Conservation (phyloP, 2,797 vertebrate genomes). For the Emys orbicularis region DNA sequence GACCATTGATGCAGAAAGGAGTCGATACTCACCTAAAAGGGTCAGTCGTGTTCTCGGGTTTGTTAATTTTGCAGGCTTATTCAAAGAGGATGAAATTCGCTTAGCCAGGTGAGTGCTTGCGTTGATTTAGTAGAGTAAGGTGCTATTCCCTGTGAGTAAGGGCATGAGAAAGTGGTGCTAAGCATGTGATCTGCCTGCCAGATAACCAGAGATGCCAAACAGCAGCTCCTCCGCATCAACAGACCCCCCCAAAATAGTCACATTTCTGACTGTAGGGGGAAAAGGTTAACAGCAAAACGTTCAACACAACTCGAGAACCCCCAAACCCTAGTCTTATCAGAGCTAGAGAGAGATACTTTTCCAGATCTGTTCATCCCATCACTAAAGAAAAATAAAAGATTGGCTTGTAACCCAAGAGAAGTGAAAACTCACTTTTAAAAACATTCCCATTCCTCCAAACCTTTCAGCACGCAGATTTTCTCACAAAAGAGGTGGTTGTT, state of each 20-base stretch:
- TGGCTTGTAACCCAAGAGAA: constrained; percentile 28
- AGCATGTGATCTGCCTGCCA: neutral
- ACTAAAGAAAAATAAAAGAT: constrained; percentile 17
- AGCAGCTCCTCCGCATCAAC: neutral
- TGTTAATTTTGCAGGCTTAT: neutral
- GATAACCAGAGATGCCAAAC: neutral
- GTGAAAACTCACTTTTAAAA: neutral
- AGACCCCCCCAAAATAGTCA: neutral
- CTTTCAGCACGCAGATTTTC: neutral
- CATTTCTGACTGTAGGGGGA: fast-evolving
- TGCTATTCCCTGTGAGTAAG: neutral
- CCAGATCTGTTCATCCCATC: neutral
- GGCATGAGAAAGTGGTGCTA: neutral
- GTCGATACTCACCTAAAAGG: neutral
- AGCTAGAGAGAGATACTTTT: neutral
- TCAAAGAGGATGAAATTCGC: neutral
- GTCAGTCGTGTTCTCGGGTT: fast-evolving
- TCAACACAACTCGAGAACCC: neutral
- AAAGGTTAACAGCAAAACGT: constrained; percentile 5
- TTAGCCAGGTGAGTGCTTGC: neutral
- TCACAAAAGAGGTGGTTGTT: neutral
- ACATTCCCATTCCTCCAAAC: neutral
- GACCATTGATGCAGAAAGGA: neutral
- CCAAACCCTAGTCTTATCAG: neutral
- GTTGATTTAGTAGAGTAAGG: neutral